These are phyloP conservation scores for Mallateleia sp. DNA, from an alignment of 2,888 invertebrate genomes.

Conservation along the genomic window DNA sequence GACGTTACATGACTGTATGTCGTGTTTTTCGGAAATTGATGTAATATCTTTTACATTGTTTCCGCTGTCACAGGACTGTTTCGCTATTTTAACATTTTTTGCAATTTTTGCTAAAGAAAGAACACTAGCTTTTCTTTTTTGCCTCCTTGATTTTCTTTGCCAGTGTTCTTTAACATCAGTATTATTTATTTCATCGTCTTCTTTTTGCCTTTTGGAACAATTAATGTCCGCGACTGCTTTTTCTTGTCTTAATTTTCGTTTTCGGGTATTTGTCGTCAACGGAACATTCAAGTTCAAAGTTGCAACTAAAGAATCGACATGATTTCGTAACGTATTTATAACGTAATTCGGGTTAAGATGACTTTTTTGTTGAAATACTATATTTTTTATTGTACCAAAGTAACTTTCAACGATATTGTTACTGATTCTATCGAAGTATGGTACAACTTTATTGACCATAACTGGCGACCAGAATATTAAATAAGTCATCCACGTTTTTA, in stretches of 20 bases:
- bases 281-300: conserved; percentile 25
- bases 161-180: too few species aligned
- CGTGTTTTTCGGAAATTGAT: too few species aligned
- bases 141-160: too few species aligned
- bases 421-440: conserved; percentile 17
- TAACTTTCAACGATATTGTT: conserved; percentile 22
- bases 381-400: not conserved
- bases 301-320: not conserved
- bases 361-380: not conserved
- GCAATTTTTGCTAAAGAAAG: too few species aligned
- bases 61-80: too few species aligned
- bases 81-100: too few species aligned
- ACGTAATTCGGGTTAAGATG: not conserved
- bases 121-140: too few species aligned
- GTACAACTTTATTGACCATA: not conserved
- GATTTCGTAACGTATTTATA: conserved; percentile 1
- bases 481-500: conserved; percentile 9
- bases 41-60: too few species aligned
- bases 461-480: conserved; percentile 10
- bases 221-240: not conserved
- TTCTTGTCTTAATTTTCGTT: not conserved
- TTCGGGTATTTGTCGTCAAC: too few species aligned
- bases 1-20: too few species aligned
- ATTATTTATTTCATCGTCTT: too few species aligned
- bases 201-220: too few species aligned